Base-by-base conservation (phyloP, 2,113 vertebrate genomes). In the Epinephelus moara region DNA sequence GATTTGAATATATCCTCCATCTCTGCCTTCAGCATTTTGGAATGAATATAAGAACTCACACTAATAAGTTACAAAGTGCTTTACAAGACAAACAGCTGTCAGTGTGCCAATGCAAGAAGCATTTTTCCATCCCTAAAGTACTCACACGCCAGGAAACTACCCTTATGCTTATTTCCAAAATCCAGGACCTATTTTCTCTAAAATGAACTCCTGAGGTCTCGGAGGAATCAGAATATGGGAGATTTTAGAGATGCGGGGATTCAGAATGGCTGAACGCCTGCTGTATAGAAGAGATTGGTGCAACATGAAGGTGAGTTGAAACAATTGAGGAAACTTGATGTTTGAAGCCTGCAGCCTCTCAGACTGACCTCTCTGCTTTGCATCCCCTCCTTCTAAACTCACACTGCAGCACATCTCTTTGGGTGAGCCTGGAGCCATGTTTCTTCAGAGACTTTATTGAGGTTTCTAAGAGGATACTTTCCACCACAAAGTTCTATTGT, bases 261-360 rank as follows among this genome's bases (percentile, higher is more conserved):
- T 23, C 47, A 56, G 50, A 72, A 50, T 47, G 50, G 17, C 45
- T 53, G 47, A 80, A 23, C 11, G 18, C 27, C 15, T 56, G 10
- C 49, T 74, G 66, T 30, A 53, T 42, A 4, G 21, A 42, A 76
- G 70, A 59, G 61, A 69, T 66, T 37, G 53, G 30, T 56, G 55
- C n/a, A 84, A 82, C 82, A 85, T 56, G 78, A 85, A 80, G 56
- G 70, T 53, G 57, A 76, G 14, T 13, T 78, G 52, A 78, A 87
- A 80, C 76, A 85, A 55, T 33, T 19, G 17, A 64, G 27, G 70
- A 81, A 66, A 73, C 19, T 21, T 79, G 18, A 55, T 45, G 55
- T 73, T 82, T 57, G 59, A 84, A 86, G 78, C 76, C 57, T 71
- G 60, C 33, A 64, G 79, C 56, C 70, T 69, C 68, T 64, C 45